Base-by-base conservation (phyloP, 2,113 vertebrate genomes). In the Cottus gobio region DNA sequence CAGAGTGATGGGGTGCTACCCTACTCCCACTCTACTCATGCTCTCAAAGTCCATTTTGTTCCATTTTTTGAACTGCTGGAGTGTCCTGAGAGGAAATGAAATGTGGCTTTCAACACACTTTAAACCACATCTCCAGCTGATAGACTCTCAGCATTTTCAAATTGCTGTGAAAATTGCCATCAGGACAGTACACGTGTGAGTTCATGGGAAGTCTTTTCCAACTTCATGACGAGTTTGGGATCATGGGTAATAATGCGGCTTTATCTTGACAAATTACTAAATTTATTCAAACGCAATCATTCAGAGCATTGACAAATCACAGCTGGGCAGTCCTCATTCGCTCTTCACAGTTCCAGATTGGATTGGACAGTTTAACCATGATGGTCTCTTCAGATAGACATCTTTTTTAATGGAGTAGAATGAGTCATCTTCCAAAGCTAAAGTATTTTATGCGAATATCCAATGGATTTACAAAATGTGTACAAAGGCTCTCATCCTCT, bases 21-120 rank as follows among this genome's bases (percentile, higher is more conserved):
- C 2, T 36, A 67, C 46, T 36, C 31, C 8, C 16, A 42, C 57
- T 46, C 9, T 28, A 36, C 54, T 57, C 12, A 7, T 20, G 22
- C 57, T 68, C 6, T 76, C 37, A 10, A 64, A 71, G 65, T 72
- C 39, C 52, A 71, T 82, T 78, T 39, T 68, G 24, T 68, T 57
- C 30, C 61, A 63, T 76, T 71, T 70, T 70, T 30, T 77, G 39
- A 77, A 50, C 26, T 10, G 26, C 0, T 52, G 20, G 15, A 71
- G 60, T 80, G 1, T 31, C 28, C 46, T 13, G 9, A 77, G 39
- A 58, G 69, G 69, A 30, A 52, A 70, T 58, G 16, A 69, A 69
- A 48, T 74, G 56, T 28, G 31, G 37, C n/a, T 69, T 77, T 57
- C 30, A 63, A 48, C 39, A 26, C 10, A 12, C 18, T 42, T 26